Evolutionary conservation across 2,888 invertebrate genomes (phyloP), one percentile per base, ranked within the genome.

Genomic region (Agrochola lychnidis): DNA sequence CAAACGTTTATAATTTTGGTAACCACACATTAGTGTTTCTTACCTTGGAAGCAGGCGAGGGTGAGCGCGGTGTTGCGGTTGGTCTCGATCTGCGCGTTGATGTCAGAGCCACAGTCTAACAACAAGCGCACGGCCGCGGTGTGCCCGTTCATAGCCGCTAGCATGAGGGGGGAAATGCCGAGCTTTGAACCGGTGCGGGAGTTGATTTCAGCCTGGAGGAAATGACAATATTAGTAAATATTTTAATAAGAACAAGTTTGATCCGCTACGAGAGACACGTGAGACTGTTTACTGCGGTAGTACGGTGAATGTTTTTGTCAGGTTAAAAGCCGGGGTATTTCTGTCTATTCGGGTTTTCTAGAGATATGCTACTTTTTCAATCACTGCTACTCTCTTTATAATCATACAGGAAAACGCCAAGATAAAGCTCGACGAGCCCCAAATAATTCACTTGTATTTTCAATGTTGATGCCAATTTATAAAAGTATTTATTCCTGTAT

Each of bases 71-170:
- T 99, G 95, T 99, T 99, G 77, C 99, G 97, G 95, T 99, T 99
- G 62, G 99, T 99, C 97, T 99, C 99, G 90, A 99, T 99, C 97
- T 99, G 99, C 86, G 99, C 99, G 97, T 99, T 99, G 90, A 99
- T 99, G 94, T 99, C 99, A 90, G 99, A 99, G 86, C 99, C 99
- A 98, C 99, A 99, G 95, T 99, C 99, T 78, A 99, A 97, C 77
- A 99, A 97, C 82, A 99, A 96, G 91, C 99, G 98, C 64, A 99
- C 99, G 63, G 99, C 99, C 80, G 99, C 98, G 91, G 96, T 93
- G 97, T 97, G 95, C 0, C 99, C 99, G 97, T 99, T 99, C 99
- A 99, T 99, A 42, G 99, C 99, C 30, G 99, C 99, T 92, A 99
- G 95, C 99, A 99, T 99, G 73, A 99, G 97, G 7, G 99, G 99